These are phyloP conservation scores for Centrocercus urophasianus DNA, from an alignment of 2,113 vertebrate species.

Conservation along the genomic window DNA sequence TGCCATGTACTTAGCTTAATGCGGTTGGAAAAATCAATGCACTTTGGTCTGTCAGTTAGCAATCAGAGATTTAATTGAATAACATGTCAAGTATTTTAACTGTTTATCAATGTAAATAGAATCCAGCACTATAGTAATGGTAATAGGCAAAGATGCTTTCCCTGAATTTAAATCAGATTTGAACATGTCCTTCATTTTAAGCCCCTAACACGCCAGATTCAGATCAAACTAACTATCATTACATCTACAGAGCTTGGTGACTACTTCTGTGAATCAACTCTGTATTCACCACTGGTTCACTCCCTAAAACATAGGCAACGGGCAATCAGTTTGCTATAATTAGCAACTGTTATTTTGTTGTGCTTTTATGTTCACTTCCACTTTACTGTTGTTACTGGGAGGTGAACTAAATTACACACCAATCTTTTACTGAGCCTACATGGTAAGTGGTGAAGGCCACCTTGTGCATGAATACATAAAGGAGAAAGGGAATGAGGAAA, in stretches of 20 bases:
- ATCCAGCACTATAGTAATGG: conserved; percentile 25
- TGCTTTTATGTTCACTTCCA: neutral
- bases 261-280: neutral
- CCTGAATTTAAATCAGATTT: conserved; percentile 50
- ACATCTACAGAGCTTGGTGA: neutral
- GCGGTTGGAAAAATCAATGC: conserved; percentile 64
- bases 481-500: neutral
- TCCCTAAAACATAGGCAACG: neutral
- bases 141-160: conserved; percentile 45
- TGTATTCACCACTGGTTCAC: neutral
- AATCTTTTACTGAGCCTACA: neutral
- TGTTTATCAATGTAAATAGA: conserved; percentile 63
- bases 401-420: neutral
- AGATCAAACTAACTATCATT: neutral
- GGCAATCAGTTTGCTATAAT: neutral
- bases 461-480: neutral
- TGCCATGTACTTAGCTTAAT: conserved; percentile 53
- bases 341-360: neutral
- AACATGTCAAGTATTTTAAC: conserved; percentile 66
- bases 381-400: neutral
- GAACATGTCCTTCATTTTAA: conserved; percentile 53
- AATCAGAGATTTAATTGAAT: conserved; percentile 68
- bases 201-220: neutral
- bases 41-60: conserved; percentile 60
- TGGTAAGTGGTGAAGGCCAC: neutral